Evolutionary conservation across 2,797 vertebrate genomes (phyloP), one percentile per base, ranked within the genome.

Genomic region (Lagodon rhomboides): DNA sequence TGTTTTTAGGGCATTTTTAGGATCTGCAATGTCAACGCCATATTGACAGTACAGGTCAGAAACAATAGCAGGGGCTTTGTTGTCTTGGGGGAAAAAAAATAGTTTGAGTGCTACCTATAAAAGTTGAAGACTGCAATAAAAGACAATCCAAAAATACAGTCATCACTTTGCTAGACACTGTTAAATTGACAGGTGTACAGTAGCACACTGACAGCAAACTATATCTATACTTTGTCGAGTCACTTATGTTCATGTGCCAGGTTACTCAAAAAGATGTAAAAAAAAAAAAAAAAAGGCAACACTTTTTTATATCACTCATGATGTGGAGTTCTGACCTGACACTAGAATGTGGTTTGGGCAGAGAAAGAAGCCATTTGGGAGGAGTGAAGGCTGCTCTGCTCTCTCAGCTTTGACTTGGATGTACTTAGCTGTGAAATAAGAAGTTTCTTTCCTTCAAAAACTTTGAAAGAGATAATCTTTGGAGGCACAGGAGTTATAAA

Each of bases 401-500:
- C 56, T 73, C 5, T 62, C 10, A 41, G 30, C 65, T 76, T 63
- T 25, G 23, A 64, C 25, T 63, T 17, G 54, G 13, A 62, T 27
- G 7, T 22, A 44, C 17, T 5, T 13, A 30, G 20, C 15, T 56
- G 16, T 22, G 25, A 75, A 55, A 63, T 22, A 22, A 60, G 46
- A 77, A 50, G 12, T 73, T 80, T 73, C 16, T 54, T 38, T 47
- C 13, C 27, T 68, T 54, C 34, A 11, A 16, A 53, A 78, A 62
- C 51, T 69, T 43, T 59, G 47, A 61, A 53, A 61, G n/a, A 76
- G 41, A 63, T 25, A 9, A 25, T 70, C 58, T 73, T 80, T 58
- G 43, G 59, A 53, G 66, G 63, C 34, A 17, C 1, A 0, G 18
- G 20, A 27, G 25, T 63, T 62, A 68, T 73, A 67, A 75, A 82